These are phyloP conservation scores for Cariama cristata DNA, from an alignment of 2,113 vertebrate genomes.

Conservation along the genomic window DNA sequence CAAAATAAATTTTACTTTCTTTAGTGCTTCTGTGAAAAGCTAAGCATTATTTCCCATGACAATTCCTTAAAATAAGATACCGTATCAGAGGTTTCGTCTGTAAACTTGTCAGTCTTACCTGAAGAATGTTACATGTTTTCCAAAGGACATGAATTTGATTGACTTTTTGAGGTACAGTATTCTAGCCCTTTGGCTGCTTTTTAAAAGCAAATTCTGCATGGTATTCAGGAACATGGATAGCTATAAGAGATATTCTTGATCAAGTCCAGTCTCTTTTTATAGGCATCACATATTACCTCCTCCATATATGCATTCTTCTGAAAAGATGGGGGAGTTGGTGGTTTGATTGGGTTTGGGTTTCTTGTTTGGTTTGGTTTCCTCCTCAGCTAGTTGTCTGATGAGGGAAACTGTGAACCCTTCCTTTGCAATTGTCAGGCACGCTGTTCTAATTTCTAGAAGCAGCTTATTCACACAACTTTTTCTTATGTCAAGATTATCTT, in stretches of 20 bases:
- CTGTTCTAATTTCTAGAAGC: not conserved
- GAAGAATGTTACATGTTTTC: not conserved
- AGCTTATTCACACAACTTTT: not conserved
- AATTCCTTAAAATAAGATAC: not conserved
- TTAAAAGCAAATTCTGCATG: not conserved
- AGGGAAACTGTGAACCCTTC: not conserved
- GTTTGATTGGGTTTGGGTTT: not conserved
- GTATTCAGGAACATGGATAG: not conserved
- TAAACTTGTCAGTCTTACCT: not conserved
- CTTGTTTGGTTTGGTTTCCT: not conserved
- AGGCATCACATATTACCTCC: not conserved
- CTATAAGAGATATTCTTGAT: not conserved
- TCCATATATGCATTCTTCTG: not conserved
- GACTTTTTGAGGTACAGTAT: not conserved
- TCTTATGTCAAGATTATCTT: not conserved
- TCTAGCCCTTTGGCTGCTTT: not conserved
- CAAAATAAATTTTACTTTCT: not conserved
- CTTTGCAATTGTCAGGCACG: fast-evolving
- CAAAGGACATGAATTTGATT: not conserved
- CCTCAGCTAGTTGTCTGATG: not conserved
- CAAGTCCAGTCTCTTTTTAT: not conserved
- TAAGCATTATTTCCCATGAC: not conserved
- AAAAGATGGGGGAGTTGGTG: not conserved
- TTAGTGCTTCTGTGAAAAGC: not conserved
- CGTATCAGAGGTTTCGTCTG: not conserved